Evolutionary conservation across 2,888 invertebrate species (phyloP).

Genomic region (Blomia tropicalis): DNA sequence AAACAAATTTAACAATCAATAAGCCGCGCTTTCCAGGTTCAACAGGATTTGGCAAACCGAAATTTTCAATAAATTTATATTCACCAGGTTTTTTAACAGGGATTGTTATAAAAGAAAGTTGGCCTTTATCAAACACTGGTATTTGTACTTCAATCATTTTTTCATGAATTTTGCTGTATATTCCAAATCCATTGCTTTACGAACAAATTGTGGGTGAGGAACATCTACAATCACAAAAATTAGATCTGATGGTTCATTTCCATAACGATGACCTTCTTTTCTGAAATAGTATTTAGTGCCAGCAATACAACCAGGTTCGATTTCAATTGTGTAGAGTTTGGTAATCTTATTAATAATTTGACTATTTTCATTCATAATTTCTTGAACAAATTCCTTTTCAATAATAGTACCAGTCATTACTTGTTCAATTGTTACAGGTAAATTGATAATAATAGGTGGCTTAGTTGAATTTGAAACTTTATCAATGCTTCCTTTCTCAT

Average conservation of each 20-base stretch:
- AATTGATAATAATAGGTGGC: no score
- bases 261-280: conserved; percentile 83
- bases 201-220: conserved; percentile 67
- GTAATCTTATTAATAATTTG: no score
- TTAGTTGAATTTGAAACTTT: no score
- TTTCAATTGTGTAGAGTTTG: conserved; percentile 61
- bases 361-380: no score
- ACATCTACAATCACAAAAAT: conserved; percentile 91
- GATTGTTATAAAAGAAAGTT: conserved; percentile 48
- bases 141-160: conserved; percentile 37
- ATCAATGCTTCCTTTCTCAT: no score
- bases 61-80: conserved; percentile 69
- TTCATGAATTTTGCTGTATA: conserved; percentile 69
- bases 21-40: conserved; percentile 78
- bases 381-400: no score
- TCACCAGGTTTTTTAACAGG: conserved; percentile 75
- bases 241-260: conserved; percentile 86
- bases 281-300: conserved; percentile 96
- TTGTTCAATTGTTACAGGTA: not conserved
- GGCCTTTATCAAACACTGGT: not conserved
- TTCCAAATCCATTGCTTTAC: conserved; percentile 81
- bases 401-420: not conserved
- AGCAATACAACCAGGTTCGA: conserved; percentile 95
- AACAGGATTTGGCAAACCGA: conserved; percentile 81
- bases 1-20: conserved; percentile 72